Evolutionary conservation across 2,113 vertebrate genomes (phyloP).

Genomic region (Sminthopsis crassicaudata): DNA sequence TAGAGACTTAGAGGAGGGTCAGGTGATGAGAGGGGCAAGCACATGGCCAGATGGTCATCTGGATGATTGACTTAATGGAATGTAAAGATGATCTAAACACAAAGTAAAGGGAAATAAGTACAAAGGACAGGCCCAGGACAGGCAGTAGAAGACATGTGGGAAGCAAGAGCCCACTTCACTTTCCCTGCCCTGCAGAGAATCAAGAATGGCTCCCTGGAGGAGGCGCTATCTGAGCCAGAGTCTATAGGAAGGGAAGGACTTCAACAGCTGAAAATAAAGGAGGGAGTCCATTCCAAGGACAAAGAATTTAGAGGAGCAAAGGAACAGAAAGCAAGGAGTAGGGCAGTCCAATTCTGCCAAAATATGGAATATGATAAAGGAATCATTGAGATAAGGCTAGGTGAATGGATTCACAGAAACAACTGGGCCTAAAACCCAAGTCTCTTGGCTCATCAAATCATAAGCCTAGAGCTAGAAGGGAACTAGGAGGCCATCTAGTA

Average conservation of each 20-base stretch:
- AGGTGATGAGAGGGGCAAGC: background rate
- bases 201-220: background rate
- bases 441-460: background rate
- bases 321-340: background rate
- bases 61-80: background rate
- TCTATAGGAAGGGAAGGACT: background rate
- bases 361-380: background rate
- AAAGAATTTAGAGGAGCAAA: background rate
- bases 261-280: background rate
- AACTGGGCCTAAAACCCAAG: background rate
- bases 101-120: background rate
- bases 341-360: background rate
- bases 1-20: background rate
- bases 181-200: background rate
- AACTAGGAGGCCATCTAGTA: background rate
- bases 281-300: background rate
- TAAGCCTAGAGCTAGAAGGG: background rate
- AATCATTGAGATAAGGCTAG: background rate
- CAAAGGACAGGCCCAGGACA: background rate
- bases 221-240: background rate
- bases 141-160: background rate
- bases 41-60: background rate
- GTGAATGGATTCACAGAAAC: background rate
- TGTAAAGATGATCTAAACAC: background rate
- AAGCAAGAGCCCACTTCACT: background rate